Evolutionary conservation across 1,140 invertebrate genomes (phyloP), one percentile per base, ranked within the genome.

Genomic region (Drosophila saltans): DNA sequence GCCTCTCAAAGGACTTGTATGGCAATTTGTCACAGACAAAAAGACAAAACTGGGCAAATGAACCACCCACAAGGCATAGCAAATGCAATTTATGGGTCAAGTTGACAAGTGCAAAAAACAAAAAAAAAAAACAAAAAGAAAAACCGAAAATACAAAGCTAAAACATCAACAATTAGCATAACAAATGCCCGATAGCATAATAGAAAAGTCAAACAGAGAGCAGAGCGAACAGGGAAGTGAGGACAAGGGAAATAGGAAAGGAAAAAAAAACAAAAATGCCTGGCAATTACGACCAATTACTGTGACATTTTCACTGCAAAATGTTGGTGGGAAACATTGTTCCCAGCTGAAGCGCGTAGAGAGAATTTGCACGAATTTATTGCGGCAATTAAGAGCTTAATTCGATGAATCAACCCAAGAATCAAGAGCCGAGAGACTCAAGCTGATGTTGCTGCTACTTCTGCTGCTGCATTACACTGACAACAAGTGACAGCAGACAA

Each of bases 361-460:
- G 45, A 56, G 65, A 83, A 88, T 82, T 72, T 88, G 83, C 63
- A 78, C 77, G 72, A 89, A 89, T 89, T 88, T 89, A 88, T 88
- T 89, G 71, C 64, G 43, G 84, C 84, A 88, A 88, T 88, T 88
- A 88, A 89, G 84, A 43, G 41, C 69, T 78, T 89, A 88, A 88
- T 88, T 88, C 74, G 80, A 88, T 88, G 84, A 89, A 69, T 69
- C 73, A 60, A 52, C 11, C 56, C 75, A 48, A 11, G 40, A 30
- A 33, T 57, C 40, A 55, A 24, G 43, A 36, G 33, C 1, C 6
- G 6, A 36, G 33, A 36, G 33, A 36, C 33, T 36, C 33, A 36
- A 36, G 33, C 33, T 36, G 33, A 2, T 36, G 33, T 5, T 7
- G 33, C 33, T 30, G 4, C 28, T 30, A 30, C 28, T 30, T 16